These are phyloP conservation scores for Phoxinus phoxinus DNA, from an alignment of 2,113 vertebrate species.

Conservation along the genomic window DNA sequence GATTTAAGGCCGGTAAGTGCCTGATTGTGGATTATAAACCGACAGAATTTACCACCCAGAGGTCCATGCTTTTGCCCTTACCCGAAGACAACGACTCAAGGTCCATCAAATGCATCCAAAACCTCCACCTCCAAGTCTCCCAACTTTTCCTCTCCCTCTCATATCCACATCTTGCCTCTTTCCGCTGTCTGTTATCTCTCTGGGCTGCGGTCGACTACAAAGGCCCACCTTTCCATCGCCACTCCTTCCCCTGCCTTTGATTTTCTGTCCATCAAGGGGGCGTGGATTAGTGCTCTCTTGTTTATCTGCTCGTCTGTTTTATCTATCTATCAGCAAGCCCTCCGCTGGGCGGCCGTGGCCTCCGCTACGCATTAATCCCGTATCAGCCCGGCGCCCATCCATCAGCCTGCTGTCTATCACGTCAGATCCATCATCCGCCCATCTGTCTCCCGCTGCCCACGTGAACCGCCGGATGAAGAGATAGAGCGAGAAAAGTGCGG, in stretches of 20 bases:
- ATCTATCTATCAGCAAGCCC: conserved; percentile 78
- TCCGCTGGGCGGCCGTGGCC: conserved; percentile 61
- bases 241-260: conserved; percentile 71
- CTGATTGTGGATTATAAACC: neutral
- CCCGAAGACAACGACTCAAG: neutral
- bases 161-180: neutral
- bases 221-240: conserved; percentile 56
- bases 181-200: conserved; percentile 52
- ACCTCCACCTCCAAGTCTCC: neutral
- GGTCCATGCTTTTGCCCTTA: neutral
- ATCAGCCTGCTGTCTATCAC: conserved; percentile 79
- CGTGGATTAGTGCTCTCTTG: conserved; percentile 80
- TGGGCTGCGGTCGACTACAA: conserved; percentile 51
- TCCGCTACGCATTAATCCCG: conserved; percentile 79
- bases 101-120: neutral
- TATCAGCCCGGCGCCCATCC: conserved; percentile 78
- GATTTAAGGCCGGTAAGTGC: neutral
- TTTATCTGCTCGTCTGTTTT: conserved; percentile 81
- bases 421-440: conserved; percentile 82
- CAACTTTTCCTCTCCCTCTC: conserved; percentile 13
- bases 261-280: conserved; percentile 78
- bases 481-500: conserved; percentile 23
- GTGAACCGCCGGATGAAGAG: conserved; percentile 56
- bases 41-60: neutral
- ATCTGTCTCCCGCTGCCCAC: conserved; percentile 76